Conservation (phyloP, 2,113 vertebrate genomes). For the Chascanopsetta lugubris region DNA sequence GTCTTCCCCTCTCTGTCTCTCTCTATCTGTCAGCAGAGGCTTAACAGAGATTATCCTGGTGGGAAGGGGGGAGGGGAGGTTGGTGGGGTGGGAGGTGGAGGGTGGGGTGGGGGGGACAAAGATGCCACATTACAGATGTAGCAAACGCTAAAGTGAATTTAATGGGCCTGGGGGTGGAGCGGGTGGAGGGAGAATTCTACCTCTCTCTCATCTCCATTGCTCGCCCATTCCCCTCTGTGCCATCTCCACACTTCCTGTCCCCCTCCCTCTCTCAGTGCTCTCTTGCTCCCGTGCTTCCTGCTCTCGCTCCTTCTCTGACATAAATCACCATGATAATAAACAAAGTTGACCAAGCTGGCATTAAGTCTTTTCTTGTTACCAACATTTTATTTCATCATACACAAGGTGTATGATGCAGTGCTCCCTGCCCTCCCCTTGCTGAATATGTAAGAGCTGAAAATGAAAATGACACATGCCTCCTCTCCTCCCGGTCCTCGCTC, state of each 20-base stretch:
- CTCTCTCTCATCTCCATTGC: constrained; percentile 7
- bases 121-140: constrained; percentile 76
- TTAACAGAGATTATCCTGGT: constrained; percentile 72
- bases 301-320: neutral
- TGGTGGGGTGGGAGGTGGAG: constrained; percentile 65
- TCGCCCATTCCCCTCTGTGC: neutral
- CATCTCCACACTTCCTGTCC: neutral
- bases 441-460: constrained; percentile 41
- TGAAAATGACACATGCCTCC: constrained; percentile 43
- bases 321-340: neutral
- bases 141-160: constrained; percentile 75
- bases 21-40: constrained; percentile 66
- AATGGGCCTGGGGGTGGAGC: constrained; percentile 66
- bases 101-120: constrained; percentile 59
- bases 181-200: constrained; percentile 14
- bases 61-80: constrained; percentile 63
- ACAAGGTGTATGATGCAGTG: neutral
- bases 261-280: neutral
- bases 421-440: constrained; percentile 23
- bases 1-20: constrained; percentile 62
- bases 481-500: constrained; percentile 20
- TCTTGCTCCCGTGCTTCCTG: neutral
- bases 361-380: constrained; percentile 19
- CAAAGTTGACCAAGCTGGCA: neutral
- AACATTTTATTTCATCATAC: constrained; percentile 23